phyloP scores from a whole-genome alignment of 2,113 vertebrate species.

The Symphodus melops region DNA sequence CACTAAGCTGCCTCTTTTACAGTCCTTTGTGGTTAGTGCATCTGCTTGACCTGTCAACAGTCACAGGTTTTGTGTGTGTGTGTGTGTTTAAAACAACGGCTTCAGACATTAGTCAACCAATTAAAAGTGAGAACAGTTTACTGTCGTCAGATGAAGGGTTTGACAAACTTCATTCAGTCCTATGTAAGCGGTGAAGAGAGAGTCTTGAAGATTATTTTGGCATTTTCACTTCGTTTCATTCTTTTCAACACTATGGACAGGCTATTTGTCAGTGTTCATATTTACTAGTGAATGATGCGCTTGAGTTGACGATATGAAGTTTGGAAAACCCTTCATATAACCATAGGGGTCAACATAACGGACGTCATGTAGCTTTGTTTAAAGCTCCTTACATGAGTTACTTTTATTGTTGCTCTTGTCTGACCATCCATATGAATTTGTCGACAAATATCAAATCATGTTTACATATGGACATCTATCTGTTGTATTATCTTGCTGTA shows the following conservation, averaged over 20 bases:
- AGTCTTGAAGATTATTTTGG: too few species aligned
- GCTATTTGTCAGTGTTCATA: background rate
- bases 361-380: background rate
- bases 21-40: slow-evolving; percentile 13
- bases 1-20: background rate
- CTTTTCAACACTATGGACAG: too few species aligned
- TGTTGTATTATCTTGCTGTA: slow-evolving; percentile 28
- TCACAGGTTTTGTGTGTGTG: background rate
- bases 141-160: slow-evolving; percentile 6
- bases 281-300: background rate
- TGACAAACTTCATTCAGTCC: slow-evolving; percentile 5
- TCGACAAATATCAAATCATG: slow-evolving; percentile 34
- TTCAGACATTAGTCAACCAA: slow-evolving; percentile 29
- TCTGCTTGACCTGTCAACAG: background rate
- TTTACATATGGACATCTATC: slow-evolving; percentile 60
- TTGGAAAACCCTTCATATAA: background rate
- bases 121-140: slow-evolving; percentile 15
- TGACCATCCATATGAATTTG: slow-evolving; percentile 40
- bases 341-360: background rate
- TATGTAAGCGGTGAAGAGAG: background rate
- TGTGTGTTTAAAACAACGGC: slow-evolving; percentile 23
- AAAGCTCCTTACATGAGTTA: background rate
- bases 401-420: slow-evolving; percentile 1
- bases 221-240: too few species aligned
- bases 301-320: too few species aligned